phyloP scores from a whole-genome alignment of 2,888 invertebrate species.

The Vesta saturnalis region DNA sequence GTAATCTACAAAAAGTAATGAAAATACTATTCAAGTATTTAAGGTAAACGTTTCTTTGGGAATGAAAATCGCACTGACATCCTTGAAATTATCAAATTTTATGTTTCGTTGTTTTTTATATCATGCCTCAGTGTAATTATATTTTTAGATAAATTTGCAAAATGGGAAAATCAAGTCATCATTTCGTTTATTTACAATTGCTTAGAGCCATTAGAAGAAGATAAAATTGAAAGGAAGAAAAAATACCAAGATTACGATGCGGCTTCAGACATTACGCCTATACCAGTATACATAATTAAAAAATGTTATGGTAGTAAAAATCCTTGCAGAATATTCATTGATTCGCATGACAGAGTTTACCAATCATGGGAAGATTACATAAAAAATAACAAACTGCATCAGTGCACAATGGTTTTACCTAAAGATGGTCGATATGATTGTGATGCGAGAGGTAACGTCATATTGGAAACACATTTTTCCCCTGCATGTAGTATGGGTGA shows the following conservation, averaged over 20 bases:
- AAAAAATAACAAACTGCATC: conserved; percentile 64
- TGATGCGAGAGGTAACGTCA: conserved; percentile 51
- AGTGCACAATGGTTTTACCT: conserved; percentile 67
- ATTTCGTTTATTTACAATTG: conserved; percentile 39
- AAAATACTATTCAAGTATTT: too few relatives aligned
- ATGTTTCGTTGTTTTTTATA: background rate
- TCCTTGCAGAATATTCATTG: conserved; percentile 55
- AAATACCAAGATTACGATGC: conserved; percentile 53
- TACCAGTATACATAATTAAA: conserved; percentile 55
- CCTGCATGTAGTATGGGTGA: conserved; percentile 52
- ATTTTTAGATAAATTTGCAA: conserved; percentile 23
- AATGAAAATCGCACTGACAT: too few relatives aligned
- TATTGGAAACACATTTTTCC: conserved; percentile 50
- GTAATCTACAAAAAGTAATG: too few relatives aligned
- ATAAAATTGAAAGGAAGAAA: conserved; percentile 48
- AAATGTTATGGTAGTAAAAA: conserved; percentile 51
- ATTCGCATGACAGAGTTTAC: conserved; percentile 64
- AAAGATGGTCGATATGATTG: conserved; percentile 61
- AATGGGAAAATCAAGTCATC: conserved; percentile 34
- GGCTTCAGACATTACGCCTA: conserved; percentile 49
- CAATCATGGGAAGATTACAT: conserved; percentile 66
- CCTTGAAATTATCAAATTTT: too few relatives aligned
- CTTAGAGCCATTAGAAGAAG: conserved; percentile 51
- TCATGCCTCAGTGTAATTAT: too few relatives aligned
- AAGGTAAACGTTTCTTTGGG: too few relatives aligned